Evolutionary conservation across 2,113 vertebrate genomes (phyloP), one percentile per base, ranked within the genome.

Genomic region (Nesoenas mayeri): DNA sequence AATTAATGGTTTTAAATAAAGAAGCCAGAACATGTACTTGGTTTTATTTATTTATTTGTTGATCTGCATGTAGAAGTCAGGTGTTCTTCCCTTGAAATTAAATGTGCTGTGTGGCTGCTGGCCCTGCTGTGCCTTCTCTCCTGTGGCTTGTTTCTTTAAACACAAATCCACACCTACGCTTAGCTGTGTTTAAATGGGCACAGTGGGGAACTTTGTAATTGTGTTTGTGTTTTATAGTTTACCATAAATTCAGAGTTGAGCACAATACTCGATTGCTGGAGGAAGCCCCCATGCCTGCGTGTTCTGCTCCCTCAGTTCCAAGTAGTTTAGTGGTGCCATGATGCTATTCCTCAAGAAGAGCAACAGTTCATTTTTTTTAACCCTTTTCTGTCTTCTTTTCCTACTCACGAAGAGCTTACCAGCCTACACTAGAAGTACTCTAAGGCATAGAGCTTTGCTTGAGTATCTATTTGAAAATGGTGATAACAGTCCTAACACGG

Each of bases 221-320:
- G 58, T 79, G 91, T 77, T 83, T 80, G 69, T 81, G 53, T 81
- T 88, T 93, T 90, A 92, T 28, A 56, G 73, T 77, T 84, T 31
- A 22, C 47, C 2, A 7, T 86, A 80, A 86, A 83, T 70, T 75
- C 44, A 0, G 11, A 53, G 36, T 29, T 5, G 3, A 78, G 79
- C 48, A 56, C 47, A 31, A 36, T 31, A 32, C 24, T 20, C 17
- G 18, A 24, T 21, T 51, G 20, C 73, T 82, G 54, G 69, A 93
- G 77, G 44, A 60, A 91, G 47, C 10, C 36, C 34, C 11, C 9
- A 2, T 18, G 57, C 18, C 36, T 69, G 36, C 6, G 3, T 0
- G 1, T 67, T 87, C 65, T 84, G 60, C 26, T 83, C 34, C 22
- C 40, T 90, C 47, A 50, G 4, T 13, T 29, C 42, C 11, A 26